Evolutionary conservation across 2,113 vertebrate species (phyloP).

Genomic region (Sprattus sprattus): DNA sequence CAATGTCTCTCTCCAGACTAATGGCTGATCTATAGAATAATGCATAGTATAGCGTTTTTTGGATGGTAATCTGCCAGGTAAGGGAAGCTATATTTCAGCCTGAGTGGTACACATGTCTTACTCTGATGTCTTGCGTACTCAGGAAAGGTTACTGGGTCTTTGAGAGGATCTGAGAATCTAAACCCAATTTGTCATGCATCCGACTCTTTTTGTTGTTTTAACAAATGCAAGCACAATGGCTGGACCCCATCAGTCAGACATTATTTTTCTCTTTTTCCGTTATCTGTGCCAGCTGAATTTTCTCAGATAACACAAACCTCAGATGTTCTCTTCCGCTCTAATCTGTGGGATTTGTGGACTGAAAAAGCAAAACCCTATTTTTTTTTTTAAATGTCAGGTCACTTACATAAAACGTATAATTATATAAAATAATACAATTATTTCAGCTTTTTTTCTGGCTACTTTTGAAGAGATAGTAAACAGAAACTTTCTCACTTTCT

Average conservation of each 20-base stretch:
- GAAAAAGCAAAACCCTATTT: neutral
- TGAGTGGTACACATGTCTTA: neutral
- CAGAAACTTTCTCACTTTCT: neutral
- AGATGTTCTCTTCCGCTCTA: neutral
- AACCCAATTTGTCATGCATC: neutral
- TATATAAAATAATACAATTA: neutral
- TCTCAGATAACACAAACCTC: neutral
- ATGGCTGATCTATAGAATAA: no score
- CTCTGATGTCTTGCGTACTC: neutral
- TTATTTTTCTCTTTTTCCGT: neutral
- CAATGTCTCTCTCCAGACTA: no score
- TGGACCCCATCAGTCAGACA: neutral
- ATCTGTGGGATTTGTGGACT: neutral
- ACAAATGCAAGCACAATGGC: constrained; percentile 6
- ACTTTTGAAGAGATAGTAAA: neutral
- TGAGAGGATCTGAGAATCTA: neutral
- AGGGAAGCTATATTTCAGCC: no score
- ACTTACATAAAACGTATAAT: neutral
- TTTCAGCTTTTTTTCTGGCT: neutral
- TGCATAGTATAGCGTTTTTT: no score
- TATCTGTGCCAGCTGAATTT: neutral
- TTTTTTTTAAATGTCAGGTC: neutral
- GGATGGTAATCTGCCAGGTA: no score
- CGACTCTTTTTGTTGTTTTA: neutral
- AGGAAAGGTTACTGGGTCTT: neutral